These are phyloP conservation scores for Paracyprichromis sp. DNA, from an alignment of 2,113 vertebrate species.

Conservation along the genomic window DNA sequence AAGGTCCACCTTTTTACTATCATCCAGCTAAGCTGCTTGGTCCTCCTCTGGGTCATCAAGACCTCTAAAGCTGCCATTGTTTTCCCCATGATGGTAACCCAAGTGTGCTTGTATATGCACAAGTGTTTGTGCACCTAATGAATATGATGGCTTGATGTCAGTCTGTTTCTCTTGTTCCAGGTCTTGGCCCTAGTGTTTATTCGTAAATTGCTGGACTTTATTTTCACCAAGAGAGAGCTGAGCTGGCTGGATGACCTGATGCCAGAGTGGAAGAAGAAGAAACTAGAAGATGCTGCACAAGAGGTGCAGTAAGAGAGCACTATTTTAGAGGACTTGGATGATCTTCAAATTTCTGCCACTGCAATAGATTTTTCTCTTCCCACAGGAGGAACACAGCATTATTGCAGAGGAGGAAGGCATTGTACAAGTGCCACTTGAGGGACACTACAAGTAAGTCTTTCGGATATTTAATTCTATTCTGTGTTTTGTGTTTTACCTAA, in stretches of 20 bases:
- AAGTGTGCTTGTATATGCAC: background rate
- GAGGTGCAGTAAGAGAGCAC: constrained; percentile 70
- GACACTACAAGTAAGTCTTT: constrained; percentile 81
- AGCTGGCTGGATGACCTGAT: constrained; percentile 99
- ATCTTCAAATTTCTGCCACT: background rate
- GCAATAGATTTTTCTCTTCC: background rate
- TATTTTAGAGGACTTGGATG: background rate
- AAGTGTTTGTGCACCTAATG: background rate
- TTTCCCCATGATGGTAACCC: constrained; percentile 97
- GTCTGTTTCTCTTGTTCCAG: constrained; percentile 54
- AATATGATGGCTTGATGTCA: background rate
- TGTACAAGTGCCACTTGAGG: constrained; percentile 91
- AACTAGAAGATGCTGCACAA: constrained; percentile 90
- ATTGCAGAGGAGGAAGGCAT: constrained; percentile 92
- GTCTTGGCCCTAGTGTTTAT: constrained; percentile 96
- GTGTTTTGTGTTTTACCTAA: background rate
- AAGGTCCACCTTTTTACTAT: constrained; percentile 97
- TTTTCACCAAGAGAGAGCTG: constrained; percentile 91
- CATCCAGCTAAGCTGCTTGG: constrained; percentile 89
- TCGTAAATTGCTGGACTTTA: constrained; percentile 92
- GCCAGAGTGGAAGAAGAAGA: constrained; percentile 99
- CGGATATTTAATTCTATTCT: background rate
- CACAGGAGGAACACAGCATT: constrained; percentile 93
- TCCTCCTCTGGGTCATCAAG: constrained; percentile 95
- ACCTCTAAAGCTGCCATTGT: constrained; percentile 94